These are phyloP conservation scores for Cacatua alba DNA, from an alignment of 2,113 vertebrate species.

Conservation along the genomic window DNA sequence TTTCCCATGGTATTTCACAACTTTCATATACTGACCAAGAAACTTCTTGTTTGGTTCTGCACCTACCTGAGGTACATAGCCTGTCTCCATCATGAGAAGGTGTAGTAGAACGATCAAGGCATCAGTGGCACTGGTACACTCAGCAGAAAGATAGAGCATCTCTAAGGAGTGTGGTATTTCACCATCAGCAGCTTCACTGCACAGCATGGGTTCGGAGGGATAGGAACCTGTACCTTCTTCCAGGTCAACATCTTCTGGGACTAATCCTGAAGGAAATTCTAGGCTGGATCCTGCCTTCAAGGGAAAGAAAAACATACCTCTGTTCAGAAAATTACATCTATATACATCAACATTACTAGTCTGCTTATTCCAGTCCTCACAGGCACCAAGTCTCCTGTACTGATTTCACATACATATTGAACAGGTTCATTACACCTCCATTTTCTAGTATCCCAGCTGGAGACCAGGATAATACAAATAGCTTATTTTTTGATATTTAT, in stretches of 20 bases:
- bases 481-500: neutral
- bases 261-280: constrained; percentile 39
- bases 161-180: constrained; percentile 88
- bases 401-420: neutral
- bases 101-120: constrained; percentile 84
- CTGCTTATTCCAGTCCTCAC: neutral
- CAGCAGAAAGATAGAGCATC: constrained; percentile 81
- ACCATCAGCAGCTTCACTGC: constrained; percentile 84
- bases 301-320: neutral
- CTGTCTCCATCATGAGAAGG: constrained; percentile 92
- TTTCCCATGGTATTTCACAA: neutral
- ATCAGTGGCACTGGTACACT: constrained; percentile 74
- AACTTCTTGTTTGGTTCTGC: neutral
- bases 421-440: neutral
- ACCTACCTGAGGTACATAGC: constrained; percentile 87
- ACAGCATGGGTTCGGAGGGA: constrained; percentile 88
- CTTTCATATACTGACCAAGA: neutral
- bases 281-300: constrained; percentile 71
- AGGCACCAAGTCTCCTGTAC: neutral
- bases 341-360: neutral
- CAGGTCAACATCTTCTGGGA: constrained; percentile 54
- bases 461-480: neutral
- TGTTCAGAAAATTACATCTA: neutral
- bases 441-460: neutral
- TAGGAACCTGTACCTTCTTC: constrained; percentile 56